phyloP scores from a whole-genome alignment of 2,888 invertebrate genomes.

The Holacanthella duospinosa region DNA sequence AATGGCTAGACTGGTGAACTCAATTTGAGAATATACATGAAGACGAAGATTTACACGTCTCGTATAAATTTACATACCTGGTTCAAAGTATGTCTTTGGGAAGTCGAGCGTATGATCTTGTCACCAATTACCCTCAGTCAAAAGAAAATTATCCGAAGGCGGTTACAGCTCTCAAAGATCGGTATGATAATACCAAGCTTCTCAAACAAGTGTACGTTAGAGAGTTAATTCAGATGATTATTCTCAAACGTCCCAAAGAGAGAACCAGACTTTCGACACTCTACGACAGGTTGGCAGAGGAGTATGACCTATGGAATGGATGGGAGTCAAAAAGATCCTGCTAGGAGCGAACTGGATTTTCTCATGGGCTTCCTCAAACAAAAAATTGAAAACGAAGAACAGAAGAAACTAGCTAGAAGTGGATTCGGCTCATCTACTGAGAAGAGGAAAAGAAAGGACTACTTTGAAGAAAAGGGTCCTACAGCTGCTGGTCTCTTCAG shows the following conservation, averaged over 20 bases:
- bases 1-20: conserved; percentile 37
- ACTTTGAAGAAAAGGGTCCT: not conserved
- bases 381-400: conserved; percentile 7
- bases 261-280: not conserved
- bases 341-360: conserved; percentile 4
- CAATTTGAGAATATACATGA: conserved; percentile 37
- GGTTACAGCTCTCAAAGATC: conserved; percentile 8
- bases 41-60: conserved; percentile 15
- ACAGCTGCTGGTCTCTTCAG: conserved; percentile 3
- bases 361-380: conserved; percentile 5
- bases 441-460: not conserved
- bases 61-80: conserved; percentile 31
- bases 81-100: conserved; percentile 23
- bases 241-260: not conserved
- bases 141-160: conserved; percentile 37
- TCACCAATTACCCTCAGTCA: conserved; percentile 24
- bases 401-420: not conserved
- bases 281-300: conserved; percentile 29
- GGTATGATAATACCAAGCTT: conserved; percentile 4
- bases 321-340: not conserved
- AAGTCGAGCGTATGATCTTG: conserved; percentile 31
- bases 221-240: conserved; percentile 5
- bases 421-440: not conserved
- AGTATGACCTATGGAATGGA: conserved; percentile 4
- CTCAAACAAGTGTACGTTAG: conserved; percentile 6